Conservation (phyloP, 2,888 invertebrate species). For the Phoronis australis region DNA sequence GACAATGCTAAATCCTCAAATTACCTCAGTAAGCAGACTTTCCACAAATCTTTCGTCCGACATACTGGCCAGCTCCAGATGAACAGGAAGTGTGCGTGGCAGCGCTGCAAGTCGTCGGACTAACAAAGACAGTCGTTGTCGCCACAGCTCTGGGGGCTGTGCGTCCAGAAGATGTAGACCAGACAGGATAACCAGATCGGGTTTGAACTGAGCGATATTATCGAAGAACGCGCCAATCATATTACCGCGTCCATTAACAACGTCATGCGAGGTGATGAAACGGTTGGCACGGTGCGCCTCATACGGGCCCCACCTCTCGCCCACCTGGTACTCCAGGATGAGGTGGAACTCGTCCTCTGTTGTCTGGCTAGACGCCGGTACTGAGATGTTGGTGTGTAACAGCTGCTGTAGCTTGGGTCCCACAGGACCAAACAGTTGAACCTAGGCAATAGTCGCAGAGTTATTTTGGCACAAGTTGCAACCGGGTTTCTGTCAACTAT, state of each 20-base stretch:
- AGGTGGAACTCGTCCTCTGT: slow-evolving; percentile 54
- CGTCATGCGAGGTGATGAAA: slow-evolving; percentile 54
- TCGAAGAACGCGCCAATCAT: slow-evolving; percentile 51
- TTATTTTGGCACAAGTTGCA: neutral
- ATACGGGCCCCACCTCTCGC: slow-evolving; percentile 49
- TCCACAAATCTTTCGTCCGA: slow-evolving; percentile 44
- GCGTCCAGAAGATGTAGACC: slow-evolving; percentile 53
- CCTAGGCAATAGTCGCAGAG: slow-evolving; percentile 28
- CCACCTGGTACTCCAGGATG: slow-evolving; percentile 54
- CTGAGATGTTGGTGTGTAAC: slow-evolving; percentile 46
- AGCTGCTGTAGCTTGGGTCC: slow-evolving; percentile 51
- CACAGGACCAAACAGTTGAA: slow-evolving; percentile 54
- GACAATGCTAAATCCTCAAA: neutral
- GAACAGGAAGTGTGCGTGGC: slow-evolving; percentile 47
- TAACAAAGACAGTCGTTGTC: slow-evolving; percentile 34
- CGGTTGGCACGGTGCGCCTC: slow-evolving; percentile 52
- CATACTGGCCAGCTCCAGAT: slow-evolving; percentile 55
- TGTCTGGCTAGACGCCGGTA: slow-evolving; percentile 39
- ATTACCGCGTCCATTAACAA: slow-evolving; percentile 42
- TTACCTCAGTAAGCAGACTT: slow-evolving; percentile 48
- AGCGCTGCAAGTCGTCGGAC: slow-evolving; percentile 42
- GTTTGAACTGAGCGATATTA: slow-evolving; percentile 38
- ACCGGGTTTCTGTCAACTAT: too few relatives aligned
- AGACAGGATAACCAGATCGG: slow-evolving; percentile 52
- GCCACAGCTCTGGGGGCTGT: slow-evolving; percentile 30